Conservation (phyloP, 2,888 invertebrate species). For the Imbricaverruca yamaguchii region DNA sequence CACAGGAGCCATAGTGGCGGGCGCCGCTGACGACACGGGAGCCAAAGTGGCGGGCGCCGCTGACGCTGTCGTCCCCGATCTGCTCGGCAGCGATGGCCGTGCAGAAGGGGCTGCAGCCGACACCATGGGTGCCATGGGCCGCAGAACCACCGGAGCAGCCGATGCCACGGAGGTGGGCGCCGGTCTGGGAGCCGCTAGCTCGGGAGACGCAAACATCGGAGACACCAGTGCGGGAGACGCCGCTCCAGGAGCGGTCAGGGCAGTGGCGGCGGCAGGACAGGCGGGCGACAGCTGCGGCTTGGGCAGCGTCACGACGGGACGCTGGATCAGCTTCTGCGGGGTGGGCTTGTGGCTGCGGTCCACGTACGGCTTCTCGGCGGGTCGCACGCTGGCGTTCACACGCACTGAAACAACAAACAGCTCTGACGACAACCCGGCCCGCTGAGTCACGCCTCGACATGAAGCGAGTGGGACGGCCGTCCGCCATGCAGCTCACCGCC, state of each 20-base stretch:
- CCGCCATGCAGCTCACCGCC: too few species aligned
- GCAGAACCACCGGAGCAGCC: too few species aligned
- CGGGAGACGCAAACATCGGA: too few species aligned
- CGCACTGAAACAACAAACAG: background rate
- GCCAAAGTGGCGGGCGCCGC: background rate
- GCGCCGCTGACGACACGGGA: background rate
- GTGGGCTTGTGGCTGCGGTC: constrained; percentile 17
- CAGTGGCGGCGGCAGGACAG: background rate
- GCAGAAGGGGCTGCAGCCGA: too few species aligned
- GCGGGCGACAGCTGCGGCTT: constrained; percentile 6
- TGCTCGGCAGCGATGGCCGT: too few species aligned
- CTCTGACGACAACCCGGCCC: background rate
- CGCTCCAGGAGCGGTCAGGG: background rate
- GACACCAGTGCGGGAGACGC: too few species aligned
- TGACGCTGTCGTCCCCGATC: too few species aligned
- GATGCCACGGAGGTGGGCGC: too few species aligned
- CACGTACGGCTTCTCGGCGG: constrained; percentile 11
- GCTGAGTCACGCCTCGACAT: too few species aligned
- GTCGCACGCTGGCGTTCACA: background rate
- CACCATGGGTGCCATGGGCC: too few species aligned
- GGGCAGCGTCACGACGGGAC: background rate
- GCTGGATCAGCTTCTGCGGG: constrained; percentile 2
- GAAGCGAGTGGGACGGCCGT: too few species aligned
- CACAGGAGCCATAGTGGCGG: background rate
- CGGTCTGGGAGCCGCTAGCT: too few species aligned